phyloP scores from a whole-genome alignment of 2,797 vertebrate species.

The Helicolenus hilgendorfi region DNA sequence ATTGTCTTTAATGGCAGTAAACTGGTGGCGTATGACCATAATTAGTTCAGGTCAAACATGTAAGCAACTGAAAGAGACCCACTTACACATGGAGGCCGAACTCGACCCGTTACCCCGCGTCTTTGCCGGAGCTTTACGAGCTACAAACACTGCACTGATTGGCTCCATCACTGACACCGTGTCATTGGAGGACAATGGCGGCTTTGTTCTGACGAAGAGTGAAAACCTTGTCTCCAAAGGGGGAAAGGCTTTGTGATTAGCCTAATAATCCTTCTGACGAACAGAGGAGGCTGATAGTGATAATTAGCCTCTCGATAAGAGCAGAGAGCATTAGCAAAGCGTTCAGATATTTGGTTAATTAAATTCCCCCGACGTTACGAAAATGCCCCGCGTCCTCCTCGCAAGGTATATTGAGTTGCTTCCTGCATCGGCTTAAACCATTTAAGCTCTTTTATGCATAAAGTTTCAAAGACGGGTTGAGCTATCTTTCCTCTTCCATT shows the following conservation, averaged over 20 bases:
- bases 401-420: background rate
- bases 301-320: conserved; percentile 75
- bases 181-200: conserved; percentile 54
- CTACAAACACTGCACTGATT: conserved; percentile 33
- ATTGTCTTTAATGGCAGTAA: background rate
- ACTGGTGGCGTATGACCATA: background rate
- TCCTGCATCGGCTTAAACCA: background rate
- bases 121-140: conserved; percentile 13
- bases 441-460: background rate
- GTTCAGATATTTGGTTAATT: conserved; percentile 74
- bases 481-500: background rate
- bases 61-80: conserved; percentile 66
- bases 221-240: conserved; percentile 52
- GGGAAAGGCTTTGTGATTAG: conserved; percentile 67
- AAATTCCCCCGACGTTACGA: conserved; percentile 49
- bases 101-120: background rate
- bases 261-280: conserved; percentile 72
- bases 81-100: background rate
- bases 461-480: conserved; percentile 14
- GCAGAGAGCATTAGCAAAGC: conserved; percentile 56
- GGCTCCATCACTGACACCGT: conserved; percentile 28
- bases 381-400: conserved; percentile 14
- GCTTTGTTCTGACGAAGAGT: conserved; percentile 52
- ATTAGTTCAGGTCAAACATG: conserved; percentile 25
- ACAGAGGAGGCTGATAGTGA: conserved; percentile 65